phyloP scores from a whole-genome alignment of 2,113 vertebrate genomes.

The Pangasianodon gigas region DNA sequence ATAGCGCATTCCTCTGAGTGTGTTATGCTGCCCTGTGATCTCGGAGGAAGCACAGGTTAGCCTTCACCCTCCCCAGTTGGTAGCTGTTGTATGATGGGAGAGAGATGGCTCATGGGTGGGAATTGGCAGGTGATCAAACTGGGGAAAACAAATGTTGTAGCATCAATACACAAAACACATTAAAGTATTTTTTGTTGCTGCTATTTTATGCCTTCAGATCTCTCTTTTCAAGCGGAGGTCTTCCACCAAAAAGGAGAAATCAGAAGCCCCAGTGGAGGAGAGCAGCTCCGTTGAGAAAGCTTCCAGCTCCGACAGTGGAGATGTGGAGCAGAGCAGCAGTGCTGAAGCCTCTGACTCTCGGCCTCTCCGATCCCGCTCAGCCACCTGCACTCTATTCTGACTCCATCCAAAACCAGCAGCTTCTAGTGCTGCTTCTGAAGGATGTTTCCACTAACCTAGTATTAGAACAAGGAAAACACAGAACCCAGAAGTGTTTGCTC shows the following conservation, averaged over 20 bases:
- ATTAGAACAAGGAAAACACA: background rate
- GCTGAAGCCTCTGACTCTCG: background rate
- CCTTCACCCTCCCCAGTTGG: background rate
- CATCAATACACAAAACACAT: background rate
- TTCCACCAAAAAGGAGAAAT: slow-evolving; percentile 49
- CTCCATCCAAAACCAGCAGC: background rate
- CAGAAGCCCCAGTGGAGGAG: slow-evolving; percentile 19
- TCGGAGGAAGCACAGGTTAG: background rate
- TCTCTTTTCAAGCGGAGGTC: slow-evolving; percentile 69
- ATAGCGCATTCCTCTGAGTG: background rate
- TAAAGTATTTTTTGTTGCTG: background rate
- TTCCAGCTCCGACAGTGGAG: background rate
- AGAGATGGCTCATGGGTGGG: background rate
- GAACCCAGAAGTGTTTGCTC: background rate
- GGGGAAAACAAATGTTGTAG: background rate
- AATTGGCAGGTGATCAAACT: background rate
- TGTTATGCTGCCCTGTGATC: background rate
- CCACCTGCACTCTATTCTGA: slow-evolving; percentile 69
- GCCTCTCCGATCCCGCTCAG: slow-evolving; percentile 61
- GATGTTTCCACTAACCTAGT: background rate
- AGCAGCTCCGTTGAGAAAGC: slow-evolving; percentile 1
- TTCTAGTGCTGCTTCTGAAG: background rate
- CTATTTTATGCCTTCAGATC: slow-evolving; percentile 56
- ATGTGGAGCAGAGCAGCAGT: background rate
- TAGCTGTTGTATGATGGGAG: background rate